Evolutionary conservation across 2,888 invertebrate genomes (phyloP).

Genomic region (Leptopterna dolabrata): DNA sequence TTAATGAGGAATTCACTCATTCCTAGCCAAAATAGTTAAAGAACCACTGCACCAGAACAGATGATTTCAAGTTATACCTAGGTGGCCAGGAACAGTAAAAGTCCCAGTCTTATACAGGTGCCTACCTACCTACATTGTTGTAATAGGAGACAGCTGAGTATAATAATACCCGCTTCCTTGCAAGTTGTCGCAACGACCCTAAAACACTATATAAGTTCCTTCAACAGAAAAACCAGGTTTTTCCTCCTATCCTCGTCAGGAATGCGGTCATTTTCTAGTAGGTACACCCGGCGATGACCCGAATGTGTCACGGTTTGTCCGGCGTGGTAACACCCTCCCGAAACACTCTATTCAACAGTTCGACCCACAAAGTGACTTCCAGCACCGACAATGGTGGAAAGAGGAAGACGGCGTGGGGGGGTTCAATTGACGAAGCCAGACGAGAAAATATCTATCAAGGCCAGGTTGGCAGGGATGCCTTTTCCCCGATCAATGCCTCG

Average conservation of each 20-base stretch:
- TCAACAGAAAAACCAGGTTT: background rate
- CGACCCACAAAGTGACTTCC: background rate
- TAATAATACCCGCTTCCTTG: background rate
- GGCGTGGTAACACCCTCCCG: background rate
- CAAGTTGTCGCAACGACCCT: background rate
- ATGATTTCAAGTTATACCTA: no score
- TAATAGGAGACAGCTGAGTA: background rate
- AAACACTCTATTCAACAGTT: background rate
- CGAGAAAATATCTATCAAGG: background rate
- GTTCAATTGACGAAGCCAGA: background rate
- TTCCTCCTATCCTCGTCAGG: background rate
- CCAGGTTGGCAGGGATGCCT: background rate
- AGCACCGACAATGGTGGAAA: background rate
- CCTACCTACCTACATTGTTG: no score
- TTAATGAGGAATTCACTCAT: no score
- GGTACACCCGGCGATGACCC: background rate
- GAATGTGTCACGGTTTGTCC: constrained; percentile 7
- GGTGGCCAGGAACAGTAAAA: no score
- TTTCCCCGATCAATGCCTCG: background rate
- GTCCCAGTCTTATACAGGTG: no score
- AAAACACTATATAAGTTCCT: background rate
- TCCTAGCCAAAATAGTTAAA: no score
- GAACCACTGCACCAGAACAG: no score
- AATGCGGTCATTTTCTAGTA: constrained; percentile 11
- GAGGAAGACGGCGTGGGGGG: no score